These are phyloP conservation scores for Pocota personata DNA, from an alignment of 2,888 invertebrate species.

Conservation along the genomic window DNA sequence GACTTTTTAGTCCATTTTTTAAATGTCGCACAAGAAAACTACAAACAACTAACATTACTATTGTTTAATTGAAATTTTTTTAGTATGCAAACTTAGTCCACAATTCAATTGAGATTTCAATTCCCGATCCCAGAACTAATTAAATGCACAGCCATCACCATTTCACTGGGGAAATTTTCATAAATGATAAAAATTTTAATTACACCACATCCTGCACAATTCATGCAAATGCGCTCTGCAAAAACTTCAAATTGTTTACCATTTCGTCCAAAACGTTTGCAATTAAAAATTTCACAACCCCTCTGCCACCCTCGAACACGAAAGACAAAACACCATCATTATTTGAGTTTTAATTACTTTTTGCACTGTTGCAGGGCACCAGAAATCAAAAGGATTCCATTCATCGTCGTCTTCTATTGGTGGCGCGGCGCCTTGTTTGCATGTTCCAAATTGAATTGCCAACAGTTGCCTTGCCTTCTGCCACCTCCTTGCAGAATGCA, in stretches of 20 bases:
- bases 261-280: conserved; percentile 69
- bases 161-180: conserved; percentile 69
- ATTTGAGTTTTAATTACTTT: conserved; percentile 72
- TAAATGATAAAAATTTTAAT: conserved; percentile 68
- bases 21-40: neutral
- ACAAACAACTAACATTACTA: neutral
- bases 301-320: neutral
- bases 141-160: conserved; percentile 55
- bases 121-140: conserved; percentile 68
- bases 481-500: conserved; percentile 7
- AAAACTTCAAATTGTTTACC: conserved; percentile 73
- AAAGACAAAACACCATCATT: conserved; percentile 70
- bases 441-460: conserved; percentile 70
- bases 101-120: conserved; percentile 56
- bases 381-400: conserved; percentile 63
- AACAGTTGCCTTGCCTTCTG: conserved; percentile 44
- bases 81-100: conserved; percentile 33
- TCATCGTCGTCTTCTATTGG: conserved; percentile 49
- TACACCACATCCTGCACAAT: conserved; percentile 69
- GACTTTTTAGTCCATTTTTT: too few species aligned
- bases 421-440: conserved; percentile 60
- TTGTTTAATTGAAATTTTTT: conserved; percentile 49
- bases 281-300: conserved; percentile 68
- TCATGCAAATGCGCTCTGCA: conserved; percentile 63
- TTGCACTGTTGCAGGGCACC: conserved; percentile 64